phyloP scores from a whole-genome alignment of 2,113 vertebrate genomes.

The Tor tambroides region DNA sequence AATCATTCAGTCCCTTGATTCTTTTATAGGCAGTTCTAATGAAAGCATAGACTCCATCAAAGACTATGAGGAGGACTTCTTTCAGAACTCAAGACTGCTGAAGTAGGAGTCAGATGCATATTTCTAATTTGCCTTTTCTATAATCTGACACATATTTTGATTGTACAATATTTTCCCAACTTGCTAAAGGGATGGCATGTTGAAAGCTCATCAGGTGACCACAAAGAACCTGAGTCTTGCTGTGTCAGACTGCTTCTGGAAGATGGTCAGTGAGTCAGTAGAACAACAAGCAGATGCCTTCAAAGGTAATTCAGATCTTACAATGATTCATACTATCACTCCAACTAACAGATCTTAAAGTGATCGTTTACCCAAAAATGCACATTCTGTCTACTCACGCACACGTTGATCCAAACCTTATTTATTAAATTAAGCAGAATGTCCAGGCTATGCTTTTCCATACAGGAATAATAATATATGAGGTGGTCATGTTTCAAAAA shows the following conservation, averaged over 20 bases:
- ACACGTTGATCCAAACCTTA: no score
- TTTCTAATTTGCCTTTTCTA: background rate
- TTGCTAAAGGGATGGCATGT: conserved; percentile 86
- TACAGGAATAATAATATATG: no score
- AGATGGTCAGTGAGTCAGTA: conserved; percentile 98
- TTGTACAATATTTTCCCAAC: background rate
- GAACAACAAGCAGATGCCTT: conserved; percentile 98
- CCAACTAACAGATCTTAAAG: no score
- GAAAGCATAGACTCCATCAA: conserved; percentile 98
- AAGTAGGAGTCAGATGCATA: conserved; percentile 76
- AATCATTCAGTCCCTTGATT: conserved; percentile 16
- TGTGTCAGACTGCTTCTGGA: conserved; percentile 99
- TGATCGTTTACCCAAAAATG: no score
- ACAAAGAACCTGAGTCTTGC: conserved; percentile 98
- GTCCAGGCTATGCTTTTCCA: no score
- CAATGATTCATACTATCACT: no score
- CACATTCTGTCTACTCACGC: no score
- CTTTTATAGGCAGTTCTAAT: conserved; percentile 83
- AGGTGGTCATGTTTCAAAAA: no score
- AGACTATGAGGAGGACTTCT: conserved; percentile 98
- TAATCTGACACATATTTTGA: background rate
- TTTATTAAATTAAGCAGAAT: no score
- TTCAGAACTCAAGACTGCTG: conserved; percentile 92
- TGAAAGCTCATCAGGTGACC: conserved; percentile 97
- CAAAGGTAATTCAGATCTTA: conserved; percentile 81